These are phyloP conservation scores for Hylaeus volcanicus DNA, from an alignment of 1,140 invertebrate species.

Conservation along the genomic window DNA sequence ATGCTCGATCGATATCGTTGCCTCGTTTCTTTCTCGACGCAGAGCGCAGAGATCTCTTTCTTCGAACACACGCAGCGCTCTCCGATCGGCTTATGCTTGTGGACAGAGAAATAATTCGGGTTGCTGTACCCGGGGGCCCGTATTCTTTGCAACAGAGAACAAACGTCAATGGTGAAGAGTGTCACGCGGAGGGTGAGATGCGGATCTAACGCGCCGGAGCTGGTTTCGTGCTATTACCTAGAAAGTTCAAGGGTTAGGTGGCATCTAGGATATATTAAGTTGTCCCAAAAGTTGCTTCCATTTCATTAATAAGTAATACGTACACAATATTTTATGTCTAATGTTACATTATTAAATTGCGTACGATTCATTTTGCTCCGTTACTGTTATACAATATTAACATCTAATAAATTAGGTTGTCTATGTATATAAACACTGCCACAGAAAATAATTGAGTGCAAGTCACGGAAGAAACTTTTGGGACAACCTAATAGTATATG, in stretches of 20 bases:
- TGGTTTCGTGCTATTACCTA: constrained; percentile 60
- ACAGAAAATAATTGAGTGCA: too few relatives aligned
- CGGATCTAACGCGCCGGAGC: constrained; percentile 32
- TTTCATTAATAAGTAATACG: too few relatives aligned
- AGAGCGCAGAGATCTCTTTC: neutral
- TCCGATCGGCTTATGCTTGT: constrained; percentile 49
- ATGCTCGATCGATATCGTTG: constrained; percentile 65
- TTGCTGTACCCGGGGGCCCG: constrained; percentile 69
- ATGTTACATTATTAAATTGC: too few relatives aligned
- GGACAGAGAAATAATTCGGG: constrained; percentile 44
- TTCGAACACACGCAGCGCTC: constrained; percentile 75
- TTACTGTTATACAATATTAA: too few relatives aligned
- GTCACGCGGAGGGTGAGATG: constrained; percentile 29
- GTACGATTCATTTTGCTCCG: too few relatives aligned
- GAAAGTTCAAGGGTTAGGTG: constrained; percentile 55
- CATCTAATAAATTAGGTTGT: too few relatives aligned
- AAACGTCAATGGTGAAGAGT: constrained; percentile 33
- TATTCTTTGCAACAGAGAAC: constrained; percentile 76
- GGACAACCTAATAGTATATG: neutral
- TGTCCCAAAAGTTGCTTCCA: too few relatives aligned
- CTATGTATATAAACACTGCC: too few relatives aligned
- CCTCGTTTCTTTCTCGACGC: constrained; percentile 20
- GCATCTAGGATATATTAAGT: neutral
- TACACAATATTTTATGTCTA: too few relatives aligned
- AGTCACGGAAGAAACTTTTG: too few relatives aligned